Evolutionary conservation across 1,140 invertebrate species (phyloP).

Genomic region (Maconellicoccus hirsutus): DNA sequence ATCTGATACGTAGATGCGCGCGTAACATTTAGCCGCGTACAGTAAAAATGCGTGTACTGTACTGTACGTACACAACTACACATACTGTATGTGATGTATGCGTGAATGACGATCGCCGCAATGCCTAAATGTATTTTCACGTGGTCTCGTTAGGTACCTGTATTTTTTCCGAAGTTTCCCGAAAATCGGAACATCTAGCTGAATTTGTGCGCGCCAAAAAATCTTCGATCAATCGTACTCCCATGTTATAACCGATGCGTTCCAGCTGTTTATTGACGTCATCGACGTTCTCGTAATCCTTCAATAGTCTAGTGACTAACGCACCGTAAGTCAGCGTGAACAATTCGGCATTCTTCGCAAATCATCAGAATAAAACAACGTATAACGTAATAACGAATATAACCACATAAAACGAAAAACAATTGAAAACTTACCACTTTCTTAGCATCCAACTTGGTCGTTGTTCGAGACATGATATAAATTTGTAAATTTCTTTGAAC

Average conservation of each 20-base stretch:
- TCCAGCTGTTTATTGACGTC: slow-evolving; percentile 92
- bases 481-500: too few relatives aligned
- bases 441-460: not conserved
- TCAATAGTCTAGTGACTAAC: slow-evolving; percentile 88
- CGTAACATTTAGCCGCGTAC: too few relatives aligned
- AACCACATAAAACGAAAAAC: not conserved
- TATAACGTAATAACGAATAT: not conserved
- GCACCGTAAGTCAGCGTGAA: slow-evolving; percentile 97
- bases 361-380: slow-evolving; percentile 27
- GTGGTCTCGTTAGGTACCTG: slow-evolving; percentile 46
- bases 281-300: slow-evolving; percentile 94
- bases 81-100: too few relatives aligned
- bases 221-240: slow-evolving; percentile 92
- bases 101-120: too few relatives aligned
- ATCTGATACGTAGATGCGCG: too few relatives aligned
- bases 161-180: slow-evolving; percentile 95
- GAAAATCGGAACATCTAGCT: slow-evolving; percentile 84
- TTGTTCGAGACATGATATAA: not conserved
- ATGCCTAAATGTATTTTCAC: too few relatives aligned
- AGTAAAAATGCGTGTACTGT: too few relatives aligned
- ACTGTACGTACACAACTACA: too few relatives aligned
- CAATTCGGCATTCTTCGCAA: slow-evolving; percentile 83
- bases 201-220: slow-evolving; percentile 86
- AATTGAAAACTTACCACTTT: slow-evolving; percentile 1
- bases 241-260: slow-evolving; percentile 95